Evolutionary conservation across 2,797 vertebrate species (phyloP).

Genomic region (Ataeniobius toweri): DNA sequence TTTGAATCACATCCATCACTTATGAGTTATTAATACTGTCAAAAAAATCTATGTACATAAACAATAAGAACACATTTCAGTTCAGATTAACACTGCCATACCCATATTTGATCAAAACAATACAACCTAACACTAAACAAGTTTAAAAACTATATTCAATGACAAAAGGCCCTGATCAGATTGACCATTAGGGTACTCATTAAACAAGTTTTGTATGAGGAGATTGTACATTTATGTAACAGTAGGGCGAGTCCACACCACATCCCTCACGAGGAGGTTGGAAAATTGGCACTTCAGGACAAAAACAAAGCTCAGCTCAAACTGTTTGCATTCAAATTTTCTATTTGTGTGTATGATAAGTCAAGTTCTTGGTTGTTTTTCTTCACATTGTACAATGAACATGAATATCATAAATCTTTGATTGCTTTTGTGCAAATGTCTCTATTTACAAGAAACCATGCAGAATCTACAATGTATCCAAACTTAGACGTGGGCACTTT

Average conservation of each 20-base stretch:
- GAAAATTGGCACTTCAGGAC: slow-evolving; percentile 33
- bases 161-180: slow-evolving; percentile 19
- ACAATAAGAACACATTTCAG: not conserved
- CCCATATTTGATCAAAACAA: slow-evolving; percentile 41
- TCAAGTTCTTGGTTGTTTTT: slow-evolving; percentile 13
- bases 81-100: slow-evolving; percentile 4
- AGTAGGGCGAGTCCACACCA: slow-evolving; percentile 33
- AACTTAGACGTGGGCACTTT: slow-evolving; percentile 92
- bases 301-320: slow-evolving; percentile 41
- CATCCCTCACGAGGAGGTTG: slow-evolving; percentile 43
- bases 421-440: slow-evolving; percentile 26
- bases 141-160: slow-evolving; percentile 20
- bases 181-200: slow-evolving; percentile 22
- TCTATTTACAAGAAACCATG: slow-evolving; percentile 40
- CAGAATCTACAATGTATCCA: not conserved
- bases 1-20: slow-evolving; percentile 43
- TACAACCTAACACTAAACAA: slow-evolving; percentile 5
- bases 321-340: slow-evolving; percentile 27
- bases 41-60: slow-evolving; percentile 26
- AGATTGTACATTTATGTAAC: slow-evolving; percentile 38
- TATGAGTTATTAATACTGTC: slow-evolving; percentile 27
- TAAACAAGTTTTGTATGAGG: slow-evolving; percentile 8
- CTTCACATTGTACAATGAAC: slow-evolving; percentile 18
- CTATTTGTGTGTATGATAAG: slow-evolving; percentile 9
- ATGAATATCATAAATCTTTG: slow-evolving; percentile 10